Evolutionary conservation across 2,888 invertebrate species (phyloP).

Genomic region (Labia minor): DNA sequence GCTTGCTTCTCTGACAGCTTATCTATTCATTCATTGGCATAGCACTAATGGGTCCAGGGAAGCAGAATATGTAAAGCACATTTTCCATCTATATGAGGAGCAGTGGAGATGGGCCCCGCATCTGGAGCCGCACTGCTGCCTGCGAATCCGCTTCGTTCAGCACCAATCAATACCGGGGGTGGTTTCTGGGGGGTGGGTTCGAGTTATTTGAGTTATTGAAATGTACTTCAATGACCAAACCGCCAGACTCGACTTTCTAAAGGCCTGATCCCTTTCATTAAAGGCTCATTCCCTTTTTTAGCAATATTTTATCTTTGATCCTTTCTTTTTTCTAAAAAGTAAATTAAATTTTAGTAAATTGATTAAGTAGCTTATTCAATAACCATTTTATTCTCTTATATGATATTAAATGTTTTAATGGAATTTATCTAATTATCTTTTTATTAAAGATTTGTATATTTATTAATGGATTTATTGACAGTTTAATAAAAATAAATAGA

Average conservation of each 20-base stretch:
- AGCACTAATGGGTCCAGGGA: not conserved
- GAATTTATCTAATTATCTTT: too few species aligned
- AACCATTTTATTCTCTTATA: too few species aligned
- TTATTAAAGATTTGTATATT: too few species aligned
- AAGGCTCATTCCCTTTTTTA: not conserved
- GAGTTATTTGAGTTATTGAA: not conserved
- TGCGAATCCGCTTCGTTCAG: constrained; percentile 1
- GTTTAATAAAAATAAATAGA: too few species aligned
- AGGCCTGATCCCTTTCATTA: not conserved
- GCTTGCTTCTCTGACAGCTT: not conserved
- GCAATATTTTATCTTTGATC: not conserved
- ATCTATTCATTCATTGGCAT: not conserved
- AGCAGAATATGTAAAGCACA: not conserved
- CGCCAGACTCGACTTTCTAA: not conserved
- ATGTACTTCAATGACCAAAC: not conserved
- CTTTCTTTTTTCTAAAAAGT: not conserved
- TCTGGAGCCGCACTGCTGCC: not conserved
- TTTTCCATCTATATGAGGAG: not conserved
- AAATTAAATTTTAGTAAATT: too few species aligned
- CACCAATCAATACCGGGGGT: constrained; percentile 7
- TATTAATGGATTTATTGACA: too few species aligned
- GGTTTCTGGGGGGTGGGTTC: not conserved
- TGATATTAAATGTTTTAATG: too few species aligned
- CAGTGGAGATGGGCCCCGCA: not conserved
- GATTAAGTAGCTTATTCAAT: too few species aligned